Base-by-base conservation (phyloP, 2,888 invertebrate species). In the Drosophila testacea region DNA sequence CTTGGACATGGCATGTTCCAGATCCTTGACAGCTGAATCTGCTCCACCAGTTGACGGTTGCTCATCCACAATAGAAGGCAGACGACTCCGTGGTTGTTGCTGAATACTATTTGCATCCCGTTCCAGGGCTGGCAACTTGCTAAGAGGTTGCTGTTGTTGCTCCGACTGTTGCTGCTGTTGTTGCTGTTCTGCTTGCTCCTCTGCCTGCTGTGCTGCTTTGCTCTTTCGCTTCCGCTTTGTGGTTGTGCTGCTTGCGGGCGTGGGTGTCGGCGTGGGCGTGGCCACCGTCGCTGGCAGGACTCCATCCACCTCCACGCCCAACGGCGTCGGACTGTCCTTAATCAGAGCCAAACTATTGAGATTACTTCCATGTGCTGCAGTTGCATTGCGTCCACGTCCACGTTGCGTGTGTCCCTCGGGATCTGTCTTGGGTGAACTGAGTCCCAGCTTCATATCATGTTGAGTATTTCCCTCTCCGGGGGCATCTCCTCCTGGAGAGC, bases 1-100 rank as follows among this genome's bases (percentile, higher is more conserved):
- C 90, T 98, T 98, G 22, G 98, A 98, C 98, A 98, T 98, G 48
- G 97, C 98, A 90, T 98, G 97, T 92, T 98, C 98, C 81, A 98
- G 93, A 88, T 98, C 98, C 92, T 98, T 97, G 0, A 92, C 92
- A 7, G 92, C 92, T 0, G 91, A 90, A 86, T 93, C 88, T 60
- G 91, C 65, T 0, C 42, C 52, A 89, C 84, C 63, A 90, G 83
- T 52, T 1, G 77, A 63, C 0, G 81, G 79, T 42, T 85, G 83
- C 42, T 92, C 92, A 32, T 92, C 92, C 39, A 91, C 92, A 56
- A 89, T 88, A 10, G 90, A 90, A 27, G 91, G 93, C 88, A 82
- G 92, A 69, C 81, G 93, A 82, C 88, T 90, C 16, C 91, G 90
- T 0, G 88, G 88, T 46, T 92, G 81, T 28, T 76, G 79, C 22